Evolutionary conservation across 1,140 invertebrate genomes (phyloP), one percentile per base, ranked within the genome.

Genomic region (Ericerus pela): DNA sequence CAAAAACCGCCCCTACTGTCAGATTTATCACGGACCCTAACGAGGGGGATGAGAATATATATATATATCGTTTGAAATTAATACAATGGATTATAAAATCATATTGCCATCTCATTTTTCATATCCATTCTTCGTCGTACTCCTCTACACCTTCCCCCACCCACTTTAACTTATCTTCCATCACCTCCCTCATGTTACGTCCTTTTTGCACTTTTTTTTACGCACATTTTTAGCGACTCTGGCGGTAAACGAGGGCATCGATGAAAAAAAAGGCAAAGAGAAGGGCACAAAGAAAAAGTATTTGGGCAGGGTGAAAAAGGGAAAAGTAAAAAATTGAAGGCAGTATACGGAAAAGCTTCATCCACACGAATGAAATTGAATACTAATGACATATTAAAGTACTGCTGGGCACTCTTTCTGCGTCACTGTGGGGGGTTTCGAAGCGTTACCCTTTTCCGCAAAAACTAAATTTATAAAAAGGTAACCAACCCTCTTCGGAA

Each of bases 71-170:
- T 47, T 47, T 20, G 41, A 47, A 47, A 47, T 47, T 47, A 47
- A 47, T 47, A 47, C 41, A 47, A 47, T 47, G 41, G 41, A 47
- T 47, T 47, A 47, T 47, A 47, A 47, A 47, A 47, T 47, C 41
- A 47, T 14, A 18, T 24, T 10, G 30, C 41, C 11, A 24, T 22
- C 41, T 47, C 41, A 47, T 47, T 47, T 47, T 47, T 47, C 41
- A 47, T 24, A 6, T 10, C 20, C 16, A n/a, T n/a, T n/a, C n/a
- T n/a, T n/a, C n/a, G n/a, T n/a, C n/a, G n/a, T n/a, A n/a, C n/a
- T n/a, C n/a, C n/a, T n/a, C n/a, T n/a, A n/a, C n/a, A n/a, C n/a
- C n/a, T n/a, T n/a, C n/a, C n/a, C n/a, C n/a, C n/a, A n/a, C n/a
- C n/a, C n/a, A n/a, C n/a, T n/a, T n/a, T n/a, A n/a, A n/a, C n/a